These are phyloP conservation scores for Mamestra configurata DNA, from an alignment of 1,140 invertebrate genomes.

Conservation along the genomic window DNA sequence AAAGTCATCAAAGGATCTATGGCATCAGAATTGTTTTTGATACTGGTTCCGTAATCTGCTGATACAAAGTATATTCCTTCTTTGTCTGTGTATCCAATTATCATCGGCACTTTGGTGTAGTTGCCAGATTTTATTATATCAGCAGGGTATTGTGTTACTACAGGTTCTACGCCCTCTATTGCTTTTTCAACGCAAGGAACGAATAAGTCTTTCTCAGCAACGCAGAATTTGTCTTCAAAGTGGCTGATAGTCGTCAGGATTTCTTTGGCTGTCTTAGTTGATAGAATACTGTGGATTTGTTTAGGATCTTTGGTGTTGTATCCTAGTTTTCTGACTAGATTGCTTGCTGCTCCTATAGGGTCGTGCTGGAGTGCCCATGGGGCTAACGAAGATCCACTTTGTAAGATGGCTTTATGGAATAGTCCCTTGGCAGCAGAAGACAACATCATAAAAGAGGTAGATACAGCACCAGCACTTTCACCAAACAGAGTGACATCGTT, in stretches of 20 bases:
- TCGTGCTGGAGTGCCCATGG: constrained; percentile 88
- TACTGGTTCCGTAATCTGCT: constrained; percentile 71
- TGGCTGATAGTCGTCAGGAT: constrained; percentile 72
- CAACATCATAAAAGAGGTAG: constrained; percentile 79
- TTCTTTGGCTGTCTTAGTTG: constrained; percentile 69
- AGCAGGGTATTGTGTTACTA: constrained; percentile 74
- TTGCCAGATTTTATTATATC: constrained; percentile 76
- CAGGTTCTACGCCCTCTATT: constrained; percentile 71
- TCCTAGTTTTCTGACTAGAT: constrained; percentile 77
- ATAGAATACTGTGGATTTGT: constrained; percentile 76
- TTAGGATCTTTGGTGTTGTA: constrained; percentile 73
- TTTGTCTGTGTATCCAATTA: constrained; percentile 80
- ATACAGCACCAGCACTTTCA: constrained; percentile 84
- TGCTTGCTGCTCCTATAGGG: constrained; percentile 76
- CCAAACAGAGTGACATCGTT: constrained; percentile 84
- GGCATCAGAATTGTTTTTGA: constrained; percentile 61
- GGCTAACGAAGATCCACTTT: constrained; percentile 91
- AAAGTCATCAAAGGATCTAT: constrained; percentile 64
- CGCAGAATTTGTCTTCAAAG: constrained; percentile 66
- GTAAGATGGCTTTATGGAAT: constrained; percentile 87
- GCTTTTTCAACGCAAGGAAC: constrained; percentile 80
- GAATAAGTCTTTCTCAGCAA: constrained; percentile 75
- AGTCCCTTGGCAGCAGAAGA: constrained; percentile 77
- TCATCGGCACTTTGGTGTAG: constrained; percentile 83
- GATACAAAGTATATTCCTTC: constrained; percentile 83